Evolutionary conservation across 2,797 vertebrate species (phyloP), one percentile per base, ranked within the genome.

Genomic region (Pygocentrus nattereri): DNA sequence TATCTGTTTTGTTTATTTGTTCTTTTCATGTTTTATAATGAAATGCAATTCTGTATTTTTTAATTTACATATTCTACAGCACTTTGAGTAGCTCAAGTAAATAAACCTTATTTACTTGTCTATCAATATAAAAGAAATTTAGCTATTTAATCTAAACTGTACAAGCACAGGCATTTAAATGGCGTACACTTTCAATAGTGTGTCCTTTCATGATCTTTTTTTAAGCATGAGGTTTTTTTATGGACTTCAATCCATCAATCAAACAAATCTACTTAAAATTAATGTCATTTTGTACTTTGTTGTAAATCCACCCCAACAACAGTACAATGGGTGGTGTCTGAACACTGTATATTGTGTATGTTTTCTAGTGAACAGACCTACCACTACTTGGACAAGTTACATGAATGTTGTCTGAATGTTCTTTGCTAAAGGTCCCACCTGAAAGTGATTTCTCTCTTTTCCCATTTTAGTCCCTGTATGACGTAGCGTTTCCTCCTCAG

Each of bases 391-490:
- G 41, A 44, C 41, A 44, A 2, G 0, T 65, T 4, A 58, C 3
- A 68, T 73, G 1, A 27, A 52, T 1, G 15, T 74, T 78, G 5
- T 50, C 34, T 25, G 11, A 52, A 62, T 12, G 5, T 64, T 19
- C 13, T 31, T n/a, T 56, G 67, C 44, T 67, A 0, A 8, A 30
- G 2, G 21, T 47, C 89, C 87, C 80, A 98, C 97, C 97, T 97
- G 92, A 95, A 98, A 56, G 95, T 98, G 88, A 98, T 92, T 85
- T 97, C 97, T 0, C 90, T 91, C 69, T 96, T 95, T 0, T 96
- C 94, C 97, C 97, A 98, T 84, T 97, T 98, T 83, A 96, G 91
- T 58, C 97, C 97, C 89, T 98, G 97, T 70, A 96, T 90, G 23
- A 96, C 97, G 0, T 96, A 98, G 81, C 97, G 94, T 88, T 95